Evolutionary conservation across 2,888 invertebrate genomes (phyloP).

Genomic region (Standfussiana lucernea): DNA sequence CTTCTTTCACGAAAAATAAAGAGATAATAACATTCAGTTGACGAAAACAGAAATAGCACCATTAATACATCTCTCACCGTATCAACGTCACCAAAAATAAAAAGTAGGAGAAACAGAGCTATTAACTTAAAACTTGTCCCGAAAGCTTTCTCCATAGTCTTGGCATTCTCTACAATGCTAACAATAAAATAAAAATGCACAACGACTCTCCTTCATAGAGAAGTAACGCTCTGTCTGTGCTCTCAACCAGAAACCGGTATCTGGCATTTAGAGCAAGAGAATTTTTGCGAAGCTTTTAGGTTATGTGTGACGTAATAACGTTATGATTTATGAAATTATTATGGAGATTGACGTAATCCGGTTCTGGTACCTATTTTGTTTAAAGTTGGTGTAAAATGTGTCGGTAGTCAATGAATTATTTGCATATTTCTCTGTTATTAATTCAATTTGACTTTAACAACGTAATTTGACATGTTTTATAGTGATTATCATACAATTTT

Average conservation of each 20-base stretch:
- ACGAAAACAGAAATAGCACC: not conserved
- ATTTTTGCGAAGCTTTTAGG: constrained; percentile 41
- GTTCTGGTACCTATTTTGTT: constrained; percentile 1
- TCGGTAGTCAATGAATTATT: not conserved
- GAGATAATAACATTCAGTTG: not conserved
- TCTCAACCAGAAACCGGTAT: constrained; percentile 54
- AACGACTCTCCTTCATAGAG: constrained; percentile 61
- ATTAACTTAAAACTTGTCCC: constrained; percentile 55
- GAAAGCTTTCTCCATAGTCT: constrained; percentile 56
- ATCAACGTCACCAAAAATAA: constrained; percentile 40
- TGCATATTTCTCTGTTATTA: constrained; percentile 5
- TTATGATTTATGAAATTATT: constrained; percentile 21
- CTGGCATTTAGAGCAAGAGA: constrained; percentile 49
- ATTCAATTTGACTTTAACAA: not conserved
- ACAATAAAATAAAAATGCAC: constrained; percentile 69
- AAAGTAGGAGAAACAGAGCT: constrained; percentile 49
- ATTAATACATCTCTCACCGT: not conserved
- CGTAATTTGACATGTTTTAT: not conserved
- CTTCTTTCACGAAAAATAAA: not conserved
- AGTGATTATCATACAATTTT: not conserved
- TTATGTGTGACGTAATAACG: constrained; percentile 22
- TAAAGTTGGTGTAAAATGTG: not conserved
- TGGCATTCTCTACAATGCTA: constrained; percentile 55
- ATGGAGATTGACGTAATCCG: constrained; percentile 16
- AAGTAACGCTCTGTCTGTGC: constrained; percentile 62